Percentiles rank a stretch among this genome's conserved stretches.
Conservation (phyloP, 2,797 vertebrate species). For the Anabas testudineus region DNA sequence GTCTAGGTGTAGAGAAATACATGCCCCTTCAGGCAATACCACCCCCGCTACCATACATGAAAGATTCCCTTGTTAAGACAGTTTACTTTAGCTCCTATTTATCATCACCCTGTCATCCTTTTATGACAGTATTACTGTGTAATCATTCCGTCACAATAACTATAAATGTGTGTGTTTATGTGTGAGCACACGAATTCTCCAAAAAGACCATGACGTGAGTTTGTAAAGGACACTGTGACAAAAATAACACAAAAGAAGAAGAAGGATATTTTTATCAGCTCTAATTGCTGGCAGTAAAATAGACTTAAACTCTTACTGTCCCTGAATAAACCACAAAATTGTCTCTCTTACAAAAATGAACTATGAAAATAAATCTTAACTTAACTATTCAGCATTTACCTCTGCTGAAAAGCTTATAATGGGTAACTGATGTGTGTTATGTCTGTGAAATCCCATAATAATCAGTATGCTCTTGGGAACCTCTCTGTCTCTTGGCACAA, state of each 20-base stretch:
- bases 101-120: constrained; percentile 1
- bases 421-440: constrained; percentile 41
- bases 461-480: constrained; percentile 60
- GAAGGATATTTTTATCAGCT: constrained; percentile 39
- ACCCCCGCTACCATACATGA: neutral
- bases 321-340: constrained; percentile 28
- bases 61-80: neutral
- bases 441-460: constrained; percentile 62
- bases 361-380: constrained; percentile 9
- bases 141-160: neutral
- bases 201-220: constrained; percentile 15
- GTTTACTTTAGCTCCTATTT: neutral
- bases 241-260: constrained; percentile 24
- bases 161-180: neutral
- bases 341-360: neutral
- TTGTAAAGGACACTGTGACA: constrained; percentile 45
- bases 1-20: constrained; percentile 1
- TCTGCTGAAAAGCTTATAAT: constrained; percentile 14
- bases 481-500: constrained; percentile 43
- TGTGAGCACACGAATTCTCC: neutral
- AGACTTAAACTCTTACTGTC: constrained; percentile 28
- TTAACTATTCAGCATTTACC: constrained; percentile 29
- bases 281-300: constrained; percentile 17
- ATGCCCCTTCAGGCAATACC: rapidly evolving
- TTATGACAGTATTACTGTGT: constrained; percentile 20